phyloP scores from a whole-genome alignment of 2,113 vertebrate genomes.

The Garra rufa region DNA sequence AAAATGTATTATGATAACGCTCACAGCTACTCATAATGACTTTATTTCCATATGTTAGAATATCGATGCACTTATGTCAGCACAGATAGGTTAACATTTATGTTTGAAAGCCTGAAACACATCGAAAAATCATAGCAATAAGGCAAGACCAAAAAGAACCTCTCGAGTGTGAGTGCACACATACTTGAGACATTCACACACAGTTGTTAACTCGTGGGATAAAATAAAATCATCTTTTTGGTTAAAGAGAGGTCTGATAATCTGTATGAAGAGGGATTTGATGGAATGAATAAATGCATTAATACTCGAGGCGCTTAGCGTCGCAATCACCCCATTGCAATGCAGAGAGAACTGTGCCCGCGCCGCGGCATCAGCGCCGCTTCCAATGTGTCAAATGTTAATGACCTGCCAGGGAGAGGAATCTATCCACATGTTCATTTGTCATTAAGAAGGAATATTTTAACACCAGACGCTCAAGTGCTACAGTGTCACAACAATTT shows the following conservation, averaged over 20 bases:
- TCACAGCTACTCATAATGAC: neutral
- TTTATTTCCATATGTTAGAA: neutral
- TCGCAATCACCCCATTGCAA: slow-evolving; percentile 52
- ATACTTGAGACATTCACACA: slow-evolving; percentile 7
- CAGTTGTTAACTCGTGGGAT: slow-evolving; percentile 24
- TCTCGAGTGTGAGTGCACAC: neutral
- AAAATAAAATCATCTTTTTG: slow-evolving; percentile 55
- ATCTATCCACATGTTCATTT: slow-evolving; percentile 62
- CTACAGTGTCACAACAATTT: slow-evolving; percentile 62
- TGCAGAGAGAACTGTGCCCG: slow-evolving; percentile 39
- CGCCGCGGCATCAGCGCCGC: slow-evolving; percentile 20
- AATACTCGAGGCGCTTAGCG: slow-evolving; percentile 52
- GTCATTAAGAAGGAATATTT: slow-evolving; percentile 66
- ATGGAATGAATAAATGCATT: slow-evolving; percentile 59
- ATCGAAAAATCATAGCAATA: slow-evolving; percentile 8
- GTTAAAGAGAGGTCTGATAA: slow-evolving; percentile 61
- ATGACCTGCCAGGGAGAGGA: slow-evolving; percentile 60
- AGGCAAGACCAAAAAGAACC: neutral
- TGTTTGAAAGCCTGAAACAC: neutral
- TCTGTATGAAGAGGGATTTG: slow-evolving; percentile 60
- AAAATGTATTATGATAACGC: neutral
- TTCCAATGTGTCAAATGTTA: slow-evolving; percentile 60
- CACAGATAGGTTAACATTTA: neutral
- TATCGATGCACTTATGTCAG: neutral
- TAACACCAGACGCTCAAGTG: slow-evolving; percentile 55